Conservation (phyloP, 2,797 vertebrate species). For the Pantherophis alleghaniensis region DNA sequence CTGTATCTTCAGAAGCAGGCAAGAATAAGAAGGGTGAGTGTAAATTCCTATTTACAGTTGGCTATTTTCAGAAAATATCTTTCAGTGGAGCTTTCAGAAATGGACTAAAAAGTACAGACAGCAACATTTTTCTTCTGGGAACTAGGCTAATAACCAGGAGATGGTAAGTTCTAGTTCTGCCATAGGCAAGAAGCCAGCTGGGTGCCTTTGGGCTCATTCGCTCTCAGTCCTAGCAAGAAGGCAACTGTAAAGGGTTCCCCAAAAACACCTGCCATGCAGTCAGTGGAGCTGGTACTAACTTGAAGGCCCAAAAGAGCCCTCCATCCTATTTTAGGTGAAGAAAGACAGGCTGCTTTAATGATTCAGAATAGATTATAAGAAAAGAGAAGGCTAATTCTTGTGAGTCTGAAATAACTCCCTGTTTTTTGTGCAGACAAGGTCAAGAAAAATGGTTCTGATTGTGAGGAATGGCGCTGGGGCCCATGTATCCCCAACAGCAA, state of each 20-base stretch:
- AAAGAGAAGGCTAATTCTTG: background rate
- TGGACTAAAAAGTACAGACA: background rate
- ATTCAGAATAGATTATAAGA: accelerated
- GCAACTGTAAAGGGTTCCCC: background rate
- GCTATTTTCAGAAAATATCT: background rate
- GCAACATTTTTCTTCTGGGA: background rate
- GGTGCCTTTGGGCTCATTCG: background rate
- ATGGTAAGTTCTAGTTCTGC: background rate
- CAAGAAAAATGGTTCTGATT: conserved; percentile 77
- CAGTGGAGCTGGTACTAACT: background rate
- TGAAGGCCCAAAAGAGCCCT: background rate
- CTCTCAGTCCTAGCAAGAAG: background rate
- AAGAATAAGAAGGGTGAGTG: conserved; percentile 84
- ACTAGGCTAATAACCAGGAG: background rate
- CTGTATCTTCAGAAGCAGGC: conserved; percentile 74
- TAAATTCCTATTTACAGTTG: background rate
- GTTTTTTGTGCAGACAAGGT: conserved; percentile 73
- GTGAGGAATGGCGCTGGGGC: conserved; percentile 83
- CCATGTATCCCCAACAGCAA: conserved; percentile 84
- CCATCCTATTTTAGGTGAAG: background rate
- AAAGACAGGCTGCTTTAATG: no score
- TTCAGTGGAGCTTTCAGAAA: background rate
- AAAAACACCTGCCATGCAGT: background rate
- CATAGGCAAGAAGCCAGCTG: background rate
- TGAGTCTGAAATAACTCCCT: background rate